Base-by-base conservation (phyloP, 2,113 vertebrate genomes). In the Sardina pilchardus region DNA sequence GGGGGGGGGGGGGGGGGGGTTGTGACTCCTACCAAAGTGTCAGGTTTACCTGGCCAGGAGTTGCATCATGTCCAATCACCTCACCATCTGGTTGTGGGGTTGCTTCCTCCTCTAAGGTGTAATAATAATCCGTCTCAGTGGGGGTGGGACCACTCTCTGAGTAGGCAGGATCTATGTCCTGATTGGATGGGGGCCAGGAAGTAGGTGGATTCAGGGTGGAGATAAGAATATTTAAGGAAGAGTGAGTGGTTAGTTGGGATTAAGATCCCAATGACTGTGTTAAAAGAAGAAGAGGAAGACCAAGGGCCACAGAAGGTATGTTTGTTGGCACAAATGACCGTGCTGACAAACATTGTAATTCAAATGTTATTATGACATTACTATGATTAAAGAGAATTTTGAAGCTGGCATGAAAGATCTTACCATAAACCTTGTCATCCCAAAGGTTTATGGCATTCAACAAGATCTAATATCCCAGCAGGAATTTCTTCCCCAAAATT, bases 81-180 rank as follows among this genome's bases (percentile, higher is more conserved):
- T 95, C 94, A 94, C 92, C 94, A 63, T 94, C 94, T 88, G 93
- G 90, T 85, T 91, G 67, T 84, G 90, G 91, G 39, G 87, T 86
- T 85, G 90, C 90, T 90, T 95, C 95, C 86, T 89, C 89, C 85
- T 89, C 89, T 85, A 87, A 86, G 83, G 84, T 86, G 93, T 94
- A 94, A 94, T 90, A 95, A 95, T 95, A 94, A 91, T 95, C 93
- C 85, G 90, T 91, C 93, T 95, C 95, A 92, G 94, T 92, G 92
- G 94, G 89, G 94, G 93, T 93, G 94, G 92, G 93, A 91, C 92
- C 95, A 94, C 93, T 91, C 91, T 95, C 95, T 89, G 92, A 91
- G 91, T 93, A 90, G 88, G 93, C 93, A 93, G 94, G 93, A 88
- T 94, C 92, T 95, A 95, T 90, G 89, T 96, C 95, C 95, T 96